Conservation (phyloP, 2,888 invertebrate genomes). For the Spilosoma lubricipeda region DNA sequence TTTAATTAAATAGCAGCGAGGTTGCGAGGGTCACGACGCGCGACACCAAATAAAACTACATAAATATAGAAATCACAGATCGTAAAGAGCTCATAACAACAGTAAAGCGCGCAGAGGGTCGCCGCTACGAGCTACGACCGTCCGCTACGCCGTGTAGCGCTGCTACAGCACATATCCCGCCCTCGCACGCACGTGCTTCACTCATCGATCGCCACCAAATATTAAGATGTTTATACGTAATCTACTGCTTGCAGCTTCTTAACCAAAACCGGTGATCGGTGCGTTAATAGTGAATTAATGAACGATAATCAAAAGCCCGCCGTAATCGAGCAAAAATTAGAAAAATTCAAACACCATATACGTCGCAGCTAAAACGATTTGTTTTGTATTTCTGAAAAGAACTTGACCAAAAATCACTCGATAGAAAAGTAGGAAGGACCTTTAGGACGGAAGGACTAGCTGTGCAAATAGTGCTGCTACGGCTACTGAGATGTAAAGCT, state of each 20-base stretch:
- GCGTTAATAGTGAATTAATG: background rate
- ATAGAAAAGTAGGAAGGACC: background rate
- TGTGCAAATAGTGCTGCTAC: background rate
- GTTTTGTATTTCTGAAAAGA: background rate
- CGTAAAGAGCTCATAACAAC: conserved; percentile 59
- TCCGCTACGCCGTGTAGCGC: conserved; percentile 26
- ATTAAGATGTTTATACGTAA: background rate
- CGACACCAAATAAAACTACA: conserved; percentile 55
- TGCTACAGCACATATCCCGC: conserved; percentile 8
- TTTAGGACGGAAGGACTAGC: background rate
- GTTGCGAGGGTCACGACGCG: conserved; percentile 46
- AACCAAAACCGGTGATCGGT: background rate
- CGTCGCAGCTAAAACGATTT: background rate
- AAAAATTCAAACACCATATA: background rate
- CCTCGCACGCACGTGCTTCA: background rate
- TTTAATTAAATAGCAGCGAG: conserved; percentile 60
- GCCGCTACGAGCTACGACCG: conserved; percentile 16
- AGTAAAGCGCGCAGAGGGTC: conserved; percentile 49
- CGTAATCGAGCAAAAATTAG: background rate
- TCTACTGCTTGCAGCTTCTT: background rate
- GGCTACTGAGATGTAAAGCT: background rate
- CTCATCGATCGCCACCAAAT: background rate
- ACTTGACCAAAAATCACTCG: background rate
- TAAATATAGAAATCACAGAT: conserved; percentile 69
- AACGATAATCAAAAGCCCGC: background rate